Percentiles rank a stretch among this genome's conserved stretches.
phyloP scores from a whole-genome alignment of 2,113 vertebrate genomes.

The Blennius ocellaris region DNA sequence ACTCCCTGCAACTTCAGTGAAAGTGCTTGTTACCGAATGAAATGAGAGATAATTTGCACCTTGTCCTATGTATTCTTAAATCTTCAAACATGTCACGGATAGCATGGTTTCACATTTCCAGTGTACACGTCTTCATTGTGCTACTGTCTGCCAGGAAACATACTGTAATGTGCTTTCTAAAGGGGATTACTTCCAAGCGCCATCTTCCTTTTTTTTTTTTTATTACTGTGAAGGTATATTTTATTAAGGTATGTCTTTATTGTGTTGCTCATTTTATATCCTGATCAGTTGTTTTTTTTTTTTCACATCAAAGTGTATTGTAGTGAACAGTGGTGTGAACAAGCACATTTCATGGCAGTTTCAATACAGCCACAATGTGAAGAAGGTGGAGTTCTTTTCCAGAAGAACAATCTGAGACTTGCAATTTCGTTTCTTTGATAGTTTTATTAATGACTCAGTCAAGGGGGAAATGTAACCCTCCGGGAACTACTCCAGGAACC shows the following conservation, averaged over 20 bases:
- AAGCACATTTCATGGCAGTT: not conserved
- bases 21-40: no score
- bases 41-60: no score
- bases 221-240: no score
- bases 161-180: not conserved
- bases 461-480: no score
- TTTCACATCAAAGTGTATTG: not conserved
- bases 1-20: no score
- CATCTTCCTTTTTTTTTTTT: not conserved
- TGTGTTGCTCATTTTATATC: not conserved
- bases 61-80: no score
- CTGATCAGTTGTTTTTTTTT: not conserved
- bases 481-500: no score
- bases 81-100: no score
- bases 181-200: not conserved
- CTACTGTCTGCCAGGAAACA: not conserved
- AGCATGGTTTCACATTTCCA: not conserved
- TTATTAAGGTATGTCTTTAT: no score
- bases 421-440: no score
- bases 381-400: conserved; percentile 1
- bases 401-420: not conserved
- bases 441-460: no score
- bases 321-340: not conserved
- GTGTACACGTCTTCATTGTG: not conserved
- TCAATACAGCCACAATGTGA: not conserved